Conservation (phyloP, 2,888 invertebrate species). For the Ormyrus rosae region DNA sequence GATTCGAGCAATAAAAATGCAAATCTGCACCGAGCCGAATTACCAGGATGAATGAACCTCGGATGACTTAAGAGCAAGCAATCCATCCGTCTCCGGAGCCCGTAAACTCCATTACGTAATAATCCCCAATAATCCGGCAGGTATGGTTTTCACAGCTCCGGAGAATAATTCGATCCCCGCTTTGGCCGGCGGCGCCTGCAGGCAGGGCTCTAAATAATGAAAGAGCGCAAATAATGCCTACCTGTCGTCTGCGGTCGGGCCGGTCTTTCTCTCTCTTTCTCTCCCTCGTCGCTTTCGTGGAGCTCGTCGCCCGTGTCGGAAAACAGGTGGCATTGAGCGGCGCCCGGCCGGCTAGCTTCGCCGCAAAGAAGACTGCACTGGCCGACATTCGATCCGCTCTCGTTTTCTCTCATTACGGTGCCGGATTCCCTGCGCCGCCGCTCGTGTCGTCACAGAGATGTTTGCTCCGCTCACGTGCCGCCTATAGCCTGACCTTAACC, state of each 20-base stretch:
- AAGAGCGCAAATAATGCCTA: conserved; percentile 5
- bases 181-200: no score
- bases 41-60: no score
- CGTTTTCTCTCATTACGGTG: conserved; percentile 56
- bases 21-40: no score
- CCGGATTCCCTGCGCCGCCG: conserved; percentile 18
- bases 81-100: no score
- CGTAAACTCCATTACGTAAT: no score
- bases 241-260: not conserved
- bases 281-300: not conserved
- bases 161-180: no score
- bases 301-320: no score
- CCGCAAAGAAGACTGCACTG: conserved; percentile 33
- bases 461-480: not conserved
- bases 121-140: no score
- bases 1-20: no score
- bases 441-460: not conserved
- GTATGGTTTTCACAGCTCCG: no score
- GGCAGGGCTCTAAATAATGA: conserved; percentile 13
- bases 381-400: conserved; percentile 56
- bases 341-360: not conserved
- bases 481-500: conserved; percentile 44
- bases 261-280: not conserved
- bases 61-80: no score
- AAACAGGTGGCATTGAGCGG: no score